Evolutionary conservation across 2,888 invertebrate genomes (phyloP).

Genomic region (Kryphioiulus occultus): DNA sequence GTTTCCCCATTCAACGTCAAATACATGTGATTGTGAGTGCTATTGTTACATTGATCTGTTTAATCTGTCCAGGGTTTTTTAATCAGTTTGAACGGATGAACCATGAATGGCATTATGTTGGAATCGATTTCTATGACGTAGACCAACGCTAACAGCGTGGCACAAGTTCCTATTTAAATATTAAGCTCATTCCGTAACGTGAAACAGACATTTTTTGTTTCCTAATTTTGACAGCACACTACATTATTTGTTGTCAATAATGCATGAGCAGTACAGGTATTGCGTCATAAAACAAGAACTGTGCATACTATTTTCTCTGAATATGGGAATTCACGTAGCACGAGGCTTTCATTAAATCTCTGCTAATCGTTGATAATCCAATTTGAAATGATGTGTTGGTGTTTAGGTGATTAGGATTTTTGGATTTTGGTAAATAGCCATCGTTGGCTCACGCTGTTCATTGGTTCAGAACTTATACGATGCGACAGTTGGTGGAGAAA

Average conservation of each 20-base stretch:
- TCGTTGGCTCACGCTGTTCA: neutral
- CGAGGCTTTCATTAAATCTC: neutral
- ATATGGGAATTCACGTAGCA: neutral
- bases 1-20: neutral
- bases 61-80: neutral
- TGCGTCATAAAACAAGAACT: neutral
- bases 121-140: neutral
- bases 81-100: neutral
- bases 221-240: too few species aligned
- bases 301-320: neutral
- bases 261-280: too few species aligned
- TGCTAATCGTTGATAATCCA: neutral
- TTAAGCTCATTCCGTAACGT: neutral
- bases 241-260: too few species aligned
- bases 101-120: neutral
- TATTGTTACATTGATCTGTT: neutral
- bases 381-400: too few species aligned
- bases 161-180: neutral
- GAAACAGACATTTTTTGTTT: neutral
- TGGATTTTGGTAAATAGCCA: neutral
- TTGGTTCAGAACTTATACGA: neutral
- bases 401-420: neutral
- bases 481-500: slow-evolving; percentile 18
- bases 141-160: neutral
- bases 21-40: too few species aligned